Evolutionary conservation across 1,140 invertebrate species (phyloP).

Genomic region (Hormaphis cornu): DNA sequence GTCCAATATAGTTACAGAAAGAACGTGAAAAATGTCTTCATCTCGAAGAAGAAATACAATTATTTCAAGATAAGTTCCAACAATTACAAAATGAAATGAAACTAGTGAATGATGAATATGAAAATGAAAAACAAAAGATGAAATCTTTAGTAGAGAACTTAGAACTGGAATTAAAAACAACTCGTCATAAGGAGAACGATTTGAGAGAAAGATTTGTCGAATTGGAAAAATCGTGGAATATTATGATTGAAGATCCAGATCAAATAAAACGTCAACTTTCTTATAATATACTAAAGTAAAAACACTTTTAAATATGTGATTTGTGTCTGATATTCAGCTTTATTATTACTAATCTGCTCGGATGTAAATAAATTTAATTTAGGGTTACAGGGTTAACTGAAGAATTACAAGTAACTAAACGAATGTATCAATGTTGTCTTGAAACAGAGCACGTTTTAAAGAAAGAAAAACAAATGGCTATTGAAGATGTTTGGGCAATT

Average conservation of each 20-base stretch:
- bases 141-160: constrained; percentile 31
- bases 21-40: constrained; percentile 14
- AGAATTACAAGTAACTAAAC: constrained; percentile 33
- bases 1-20: not conserved
- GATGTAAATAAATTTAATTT: not conserved
- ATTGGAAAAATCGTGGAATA: constrained; percentile 32
- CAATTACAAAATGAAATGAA: constrained; percentile 33
- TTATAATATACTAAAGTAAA: constrained; percentile 22
- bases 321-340: too few relatives aligned
- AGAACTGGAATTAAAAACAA: constrained; percentile 34
- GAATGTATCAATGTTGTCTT: constrained; percentile 31
- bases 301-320: not conserved
- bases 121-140: constrained; percentile 35
- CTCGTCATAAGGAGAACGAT: constrained; percentile 2
- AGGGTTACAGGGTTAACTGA: constrained; percentile 31
- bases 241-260: constrained; percentile 34
- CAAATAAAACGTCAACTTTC: constrained; percentile 33
- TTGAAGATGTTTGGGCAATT: constrained; percentile 26
- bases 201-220: constrained; percentile 28
- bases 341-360: too few relatives aligned
- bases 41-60: constrained; percentile 30
- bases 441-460: constrained; percentile 31
- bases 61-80: constrained; percentile 30
- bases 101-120: constrained; percentile 34
- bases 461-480: constrained; percentile 26